These are phyloP conservation scores for Idaea dimidiata DNA, from an alignment of 2,888 invertebrate genomes.

Conservation along the genomic window DNA sequence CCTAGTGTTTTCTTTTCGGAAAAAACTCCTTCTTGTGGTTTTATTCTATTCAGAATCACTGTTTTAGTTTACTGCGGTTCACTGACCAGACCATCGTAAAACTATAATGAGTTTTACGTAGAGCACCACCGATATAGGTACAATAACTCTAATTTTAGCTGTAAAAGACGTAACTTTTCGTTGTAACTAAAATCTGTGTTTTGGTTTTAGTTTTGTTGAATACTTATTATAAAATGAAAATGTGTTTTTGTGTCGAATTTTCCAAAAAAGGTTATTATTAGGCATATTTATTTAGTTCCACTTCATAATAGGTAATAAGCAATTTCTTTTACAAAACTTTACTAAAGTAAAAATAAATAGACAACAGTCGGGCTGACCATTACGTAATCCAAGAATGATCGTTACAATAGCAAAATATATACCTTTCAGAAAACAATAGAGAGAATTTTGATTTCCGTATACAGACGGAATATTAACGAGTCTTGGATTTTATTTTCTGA, in stretches of 20 bases:
- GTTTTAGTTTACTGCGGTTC: background rate
- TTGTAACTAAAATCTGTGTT: background rate
- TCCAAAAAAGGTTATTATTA: too few species aligned
- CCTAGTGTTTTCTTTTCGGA: too few species aligned
- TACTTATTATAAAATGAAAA: too few species aligned
- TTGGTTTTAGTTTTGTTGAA: background rate
- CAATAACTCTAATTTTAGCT: background rate
- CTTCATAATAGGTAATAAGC: too few species aligned
- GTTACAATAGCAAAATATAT: background rate
- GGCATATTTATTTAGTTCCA: too few species aligned
- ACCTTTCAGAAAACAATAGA: background rate
- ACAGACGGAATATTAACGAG: background rate
- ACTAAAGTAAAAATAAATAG: too few species aligned
- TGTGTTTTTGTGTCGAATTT: too few species aligned
- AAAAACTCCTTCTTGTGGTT: too few species aligned
- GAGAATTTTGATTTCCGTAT: background rate
- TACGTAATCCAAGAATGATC: background rate
- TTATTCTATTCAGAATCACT: background rate
- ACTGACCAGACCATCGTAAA: slow-evolving; percentile 1
- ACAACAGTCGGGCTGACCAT: too few species aligned
- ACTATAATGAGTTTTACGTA: background rate
- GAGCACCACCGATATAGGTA: background rate
- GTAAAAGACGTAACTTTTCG: background rate
- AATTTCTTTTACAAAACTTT: too few species aligned
- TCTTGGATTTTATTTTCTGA: background rate